Percentiles rank a stretch among this genome's conserved stretches.
These are phyloP conservation scores for Conops quadrifasciatus DNA, from an alignment of 2,888 invertebrate genomes.

Conservation along the genomic window DNA sequence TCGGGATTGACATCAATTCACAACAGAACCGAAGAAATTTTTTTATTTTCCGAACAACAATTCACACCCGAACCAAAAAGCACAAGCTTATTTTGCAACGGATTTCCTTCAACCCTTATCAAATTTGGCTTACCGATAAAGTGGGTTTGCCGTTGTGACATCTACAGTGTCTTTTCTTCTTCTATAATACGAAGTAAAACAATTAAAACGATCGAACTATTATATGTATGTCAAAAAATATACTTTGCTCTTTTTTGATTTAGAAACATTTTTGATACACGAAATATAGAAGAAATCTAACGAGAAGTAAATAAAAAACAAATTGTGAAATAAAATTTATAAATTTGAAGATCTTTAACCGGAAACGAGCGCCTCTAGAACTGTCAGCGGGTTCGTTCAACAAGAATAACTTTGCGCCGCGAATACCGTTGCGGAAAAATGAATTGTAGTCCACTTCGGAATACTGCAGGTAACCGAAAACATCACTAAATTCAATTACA, in stretches of 20 bases:
- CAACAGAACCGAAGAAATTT: not conserved
- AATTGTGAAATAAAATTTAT: constrained; percentile 50
- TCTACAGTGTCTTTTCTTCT: too few species aligned
- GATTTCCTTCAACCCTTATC: too few species aligned
- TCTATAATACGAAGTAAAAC: too few species aligned
- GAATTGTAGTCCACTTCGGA: constrained; percentile 50
- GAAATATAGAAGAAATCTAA: constrained; percentile 17
- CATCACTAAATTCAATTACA: constrained; percentile 33
- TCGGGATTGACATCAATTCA: not conserved
- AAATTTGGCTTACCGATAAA: too few species aligned
- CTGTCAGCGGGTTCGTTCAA: constrained; percentile 56
- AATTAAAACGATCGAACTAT: too few species aligned
- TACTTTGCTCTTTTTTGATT: not conserved
- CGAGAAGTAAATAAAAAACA: constrained; percentile 34
- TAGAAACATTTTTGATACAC: constrained; percentile 10
- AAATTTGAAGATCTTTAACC: constrained; percentile 51
- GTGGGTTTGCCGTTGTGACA: too few species aligned
- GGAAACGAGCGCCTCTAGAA: constrained; percentile 47
- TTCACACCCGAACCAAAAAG: too few species aligned
- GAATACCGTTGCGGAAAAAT: constrained; percentile 55
- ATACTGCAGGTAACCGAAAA: constrained; percentile 41
- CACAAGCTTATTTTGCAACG: too few species aligned
- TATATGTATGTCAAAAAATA: not conserved
- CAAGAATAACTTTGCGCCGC: constrained; percentile 59
- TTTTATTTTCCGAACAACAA: too few species aligned